These are phyloP conservation scores for Recurvirostra avosetta DNA, from an alignment of 2,113 vertebrate species.

Conservation along the genomic window DNA sequence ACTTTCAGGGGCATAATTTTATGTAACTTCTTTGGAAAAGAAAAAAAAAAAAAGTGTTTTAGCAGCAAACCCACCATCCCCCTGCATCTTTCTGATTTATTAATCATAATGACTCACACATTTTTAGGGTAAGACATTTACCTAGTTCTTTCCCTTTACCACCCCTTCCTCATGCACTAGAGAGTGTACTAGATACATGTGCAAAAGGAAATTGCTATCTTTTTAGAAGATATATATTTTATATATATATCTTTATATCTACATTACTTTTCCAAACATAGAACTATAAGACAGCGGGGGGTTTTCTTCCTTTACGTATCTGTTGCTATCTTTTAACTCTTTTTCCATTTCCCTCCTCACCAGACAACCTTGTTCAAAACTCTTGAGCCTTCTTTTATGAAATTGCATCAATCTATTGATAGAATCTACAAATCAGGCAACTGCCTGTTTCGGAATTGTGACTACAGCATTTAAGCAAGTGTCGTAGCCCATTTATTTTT, in stretches of 20 bases:
- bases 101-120: not conserved
- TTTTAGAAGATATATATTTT: not conserved
- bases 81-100: not conserved
- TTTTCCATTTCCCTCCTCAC: not conserved
- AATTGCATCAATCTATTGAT: too few species aligned
- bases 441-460: fast-evolving
- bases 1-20: not conserved
- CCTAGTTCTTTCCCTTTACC: not conserved
- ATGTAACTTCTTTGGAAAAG: not conserved
- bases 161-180: fast-evolving
- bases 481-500: not conserved
- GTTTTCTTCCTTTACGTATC: not conserved
- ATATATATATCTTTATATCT: not conserved
- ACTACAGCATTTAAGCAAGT: not conserved
- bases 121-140: not conserved
- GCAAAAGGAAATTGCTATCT: fast-evolving
- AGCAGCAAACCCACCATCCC: fast-evolving
- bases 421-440: not conserved
- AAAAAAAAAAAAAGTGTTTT: fast-evolving
- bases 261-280: not conserved
- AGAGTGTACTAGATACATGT: not conserved
- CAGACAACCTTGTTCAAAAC: not conserved
- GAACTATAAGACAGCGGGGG: not conserved
- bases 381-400: not conserved
- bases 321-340: not conserved